Percentiles rank a stretch among this genome's conserved stretches.
Conservation (phyloP, 2,797 vertebrate species). For the Lindbergichthys nudifrons region DNA sequence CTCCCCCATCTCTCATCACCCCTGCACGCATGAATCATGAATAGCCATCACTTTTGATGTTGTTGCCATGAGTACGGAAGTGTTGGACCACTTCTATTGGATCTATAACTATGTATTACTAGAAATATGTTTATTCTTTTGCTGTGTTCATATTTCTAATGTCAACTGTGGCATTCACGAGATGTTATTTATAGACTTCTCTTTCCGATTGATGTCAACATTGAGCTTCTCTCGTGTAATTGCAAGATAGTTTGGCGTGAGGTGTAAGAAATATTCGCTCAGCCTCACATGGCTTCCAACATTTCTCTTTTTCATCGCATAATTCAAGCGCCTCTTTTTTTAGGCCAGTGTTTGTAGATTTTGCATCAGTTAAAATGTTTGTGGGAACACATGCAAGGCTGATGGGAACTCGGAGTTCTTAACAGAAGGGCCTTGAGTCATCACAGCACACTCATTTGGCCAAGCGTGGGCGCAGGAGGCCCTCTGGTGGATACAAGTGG, state of each 20-base stretch:
- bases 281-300: slow-evolving; percentile 5
- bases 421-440: slow-evolving; percentile 85
- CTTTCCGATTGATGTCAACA: slow-evolving; percentile 41
- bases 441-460: slow-evolving; percentile 59
- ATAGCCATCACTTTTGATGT: slow-evolving; percentile 41
- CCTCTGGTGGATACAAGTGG: slow-evolving; percentile 79
- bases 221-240: slow-evolving; percentile 38
- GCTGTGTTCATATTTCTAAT: slow-evolving; percentile 8
- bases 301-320: slow-evolving; percentile 28
- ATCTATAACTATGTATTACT: slow-evolving; percentile 10
- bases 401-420: slow-evolving; percentile 83
- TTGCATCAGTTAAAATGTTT: slow-evolving; percentile 77
- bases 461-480: slow-evolving; percentile 66
- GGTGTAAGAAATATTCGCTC: slow-evolving; percentile 31
- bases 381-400: slow-evolving; percentile 80
- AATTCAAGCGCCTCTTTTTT: slow-evolving; percentile 56
- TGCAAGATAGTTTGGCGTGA: slow-evolving; percentile 25
- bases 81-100: slow-evolving; percentile 13
- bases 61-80: slow-evolving; percentile 52
- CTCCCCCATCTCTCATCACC: slow-evolving; percentile 57
- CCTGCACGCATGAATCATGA: slow-evolving; percentile 63
- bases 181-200: slow-evolving; percentile 61
- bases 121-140: slow-evolving; percentile 5
- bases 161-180: slow-evolving; percentile 24
- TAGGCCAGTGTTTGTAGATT: slow-evolving; percentile 60